phyloP scores from a whole-genome alignment of 2,888 invertebrate genomes.

The Galeruca laticollis region DNA sequence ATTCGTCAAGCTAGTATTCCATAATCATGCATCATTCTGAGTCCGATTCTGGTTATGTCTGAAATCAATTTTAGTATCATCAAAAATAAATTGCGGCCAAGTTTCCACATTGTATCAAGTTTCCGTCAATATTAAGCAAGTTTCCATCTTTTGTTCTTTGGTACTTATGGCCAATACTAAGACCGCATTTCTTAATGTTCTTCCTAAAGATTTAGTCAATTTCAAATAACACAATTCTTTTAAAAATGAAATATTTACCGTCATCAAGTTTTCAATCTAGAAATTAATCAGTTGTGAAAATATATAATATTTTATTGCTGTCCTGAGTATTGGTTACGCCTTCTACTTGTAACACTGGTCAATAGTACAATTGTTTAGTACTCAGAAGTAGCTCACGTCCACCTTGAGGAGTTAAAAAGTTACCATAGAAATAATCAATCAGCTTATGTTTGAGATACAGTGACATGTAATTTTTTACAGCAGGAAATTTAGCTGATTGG shows the following conservation, averaged over 20 bases:
- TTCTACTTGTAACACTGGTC: too few relatives aligned
- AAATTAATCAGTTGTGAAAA: too few relatives aligned
- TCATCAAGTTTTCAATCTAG: neutral
- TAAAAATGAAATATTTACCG: neutral
- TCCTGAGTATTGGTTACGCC: too few relatives aligned
- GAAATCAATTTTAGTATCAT: constrained; percentile 40
- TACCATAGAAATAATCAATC: too few relatives aligned
- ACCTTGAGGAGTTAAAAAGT: too few relatives aligned
- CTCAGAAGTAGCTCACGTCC: too few relatives aligned
- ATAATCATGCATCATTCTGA: neutral
- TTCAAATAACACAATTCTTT: constrained; percentile 12
- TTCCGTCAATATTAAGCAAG: constrained; percentile 38
- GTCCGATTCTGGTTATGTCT: constrained; percentile 25
- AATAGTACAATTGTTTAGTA: too few relatives aligned
- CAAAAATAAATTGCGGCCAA: constrained; percentile 38
- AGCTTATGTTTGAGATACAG: too few relatives aligned
- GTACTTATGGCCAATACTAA: constrained; percentile 25
- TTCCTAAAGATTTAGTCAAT: constrained; percentile 20
- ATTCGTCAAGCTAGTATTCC: too few relatives aligned
- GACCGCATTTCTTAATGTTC: constrained; percentile 24
- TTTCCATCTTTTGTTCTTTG: constrained; percentile 38
- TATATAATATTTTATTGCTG: too few relatives aligned
- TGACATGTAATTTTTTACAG: too few relatives aligned
- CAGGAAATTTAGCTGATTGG: too few relatives aligned
- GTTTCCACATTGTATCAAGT: constrained; percentile 34